Percentiles rank a stretch among this genome's conserved stretches.
Conservation (phyloP, 2,888 invertebrate genomes). For the Chirona hameri region DNA sequence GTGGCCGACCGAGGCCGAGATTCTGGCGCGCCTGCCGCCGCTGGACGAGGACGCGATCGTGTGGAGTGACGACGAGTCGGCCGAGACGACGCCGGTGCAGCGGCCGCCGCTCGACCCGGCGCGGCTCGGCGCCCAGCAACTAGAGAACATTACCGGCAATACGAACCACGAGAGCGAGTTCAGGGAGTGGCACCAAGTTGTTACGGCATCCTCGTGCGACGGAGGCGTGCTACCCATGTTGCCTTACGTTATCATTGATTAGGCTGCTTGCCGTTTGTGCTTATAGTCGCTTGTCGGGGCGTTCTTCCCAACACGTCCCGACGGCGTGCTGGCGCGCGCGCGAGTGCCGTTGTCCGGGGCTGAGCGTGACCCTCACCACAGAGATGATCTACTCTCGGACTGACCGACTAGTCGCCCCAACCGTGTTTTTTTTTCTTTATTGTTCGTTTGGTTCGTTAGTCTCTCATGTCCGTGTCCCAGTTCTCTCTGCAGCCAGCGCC, state of each 20-base stretch:
- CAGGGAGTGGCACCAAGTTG: slow-evolving; percentile 88
- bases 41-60: slow-evolving; percentile 58
- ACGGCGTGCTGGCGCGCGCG: not conserved
- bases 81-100: slow-evolving; percentile 33
- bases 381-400: not conserved
- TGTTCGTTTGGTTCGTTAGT: slow-evolving; percentile 26
- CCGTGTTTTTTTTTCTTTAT: slow-evolving; percentile 3
- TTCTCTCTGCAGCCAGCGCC: too few relatives aligned
- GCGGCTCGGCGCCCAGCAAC: slow-evolving; percentile 50
- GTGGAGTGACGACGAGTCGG: slow-evolving; percentile 36
- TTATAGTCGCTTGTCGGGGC: slow-evolving; percentile 10
- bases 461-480: not conserved
- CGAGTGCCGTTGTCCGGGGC: not conserved
- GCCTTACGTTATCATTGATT: slow-evolving; percentile 96
- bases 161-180: slow-evolving; percentile 57
- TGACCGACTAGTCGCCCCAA: not conserved
- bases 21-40: slow-evolving; percentile 63
- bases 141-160: slow-evolving; percentile 53
- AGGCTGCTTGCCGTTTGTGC: slow-evolving; percentile 43
- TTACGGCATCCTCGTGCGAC: slow-evolving; percentile 66
- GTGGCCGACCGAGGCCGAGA: slow-evolving; percentile 54
- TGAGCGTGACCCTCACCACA: not conserved
- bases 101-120: slow-evolving; percentile 55
- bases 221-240: slow-evolving; percentile 81
- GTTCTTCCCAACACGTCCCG: not conserved